Percentiles rank a stretch among this genome's conserved stretches.
Evolutionary conservation across 2,888 invertebrate genomes (phyloP).

Genomic region (Meteorus cinctellus): DNA sequence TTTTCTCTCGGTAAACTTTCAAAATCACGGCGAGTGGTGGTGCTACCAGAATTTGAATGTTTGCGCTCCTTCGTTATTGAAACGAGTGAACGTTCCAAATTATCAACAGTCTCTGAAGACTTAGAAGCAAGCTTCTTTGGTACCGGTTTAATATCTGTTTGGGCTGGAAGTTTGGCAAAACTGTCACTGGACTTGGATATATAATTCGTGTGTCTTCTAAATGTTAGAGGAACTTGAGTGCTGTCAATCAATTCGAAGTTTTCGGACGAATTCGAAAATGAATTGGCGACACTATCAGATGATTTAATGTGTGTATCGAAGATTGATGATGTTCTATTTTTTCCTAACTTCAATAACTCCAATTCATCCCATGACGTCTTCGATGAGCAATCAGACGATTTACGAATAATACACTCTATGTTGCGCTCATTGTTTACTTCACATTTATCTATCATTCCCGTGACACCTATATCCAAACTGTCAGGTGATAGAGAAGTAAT

Average conservation of each 20-base stretch:
- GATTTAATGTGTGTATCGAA: slow-evolving; percentile 64
- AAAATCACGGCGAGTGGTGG: slow-evolving; percentile 63
- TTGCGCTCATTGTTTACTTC: slow-evolving; percentile 53
- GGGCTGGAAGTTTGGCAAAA: slow-evolving; percentile 59
- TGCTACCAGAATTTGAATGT: slow-evolving; percentile 54
- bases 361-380: slow-evolving; percentile 62
- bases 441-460: slow-evolving; percentile 41
- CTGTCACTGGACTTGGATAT: slow-evolving; percentile 67
- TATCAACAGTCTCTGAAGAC: slow-evolving; percentile 57
- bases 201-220: slow-evolving; percentile 45
- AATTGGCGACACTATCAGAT: slow-evolving; percentile 66
- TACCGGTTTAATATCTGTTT: slow-evolving; percentile 7
- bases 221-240: slow-evolving; percentile 44
- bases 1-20: slow-evolving; percentile 57
- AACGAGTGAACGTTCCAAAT: slow-evolving; percentile 43
- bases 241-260: slow-evolving; percentile 46
- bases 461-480: slow-evolving; percentile 62
- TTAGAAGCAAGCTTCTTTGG: slow-evolving; percentile 56
- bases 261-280: slow-evolving; percentile 66
- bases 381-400: slow-evolving; percentile 58
- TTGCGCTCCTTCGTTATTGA: slow-evolving; percentile 40
- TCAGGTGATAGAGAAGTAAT: slow-evolving; percentile 67
- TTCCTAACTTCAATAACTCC: slow-evolving; percentile 62
- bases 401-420: slow-evolving; percentile 54
- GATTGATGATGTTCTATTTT: slow-evolving; percentile 60